phyloP scores from a whole-genome alignment of 2,113 vertebrate species.

The Corydoras sp. region DNA sequence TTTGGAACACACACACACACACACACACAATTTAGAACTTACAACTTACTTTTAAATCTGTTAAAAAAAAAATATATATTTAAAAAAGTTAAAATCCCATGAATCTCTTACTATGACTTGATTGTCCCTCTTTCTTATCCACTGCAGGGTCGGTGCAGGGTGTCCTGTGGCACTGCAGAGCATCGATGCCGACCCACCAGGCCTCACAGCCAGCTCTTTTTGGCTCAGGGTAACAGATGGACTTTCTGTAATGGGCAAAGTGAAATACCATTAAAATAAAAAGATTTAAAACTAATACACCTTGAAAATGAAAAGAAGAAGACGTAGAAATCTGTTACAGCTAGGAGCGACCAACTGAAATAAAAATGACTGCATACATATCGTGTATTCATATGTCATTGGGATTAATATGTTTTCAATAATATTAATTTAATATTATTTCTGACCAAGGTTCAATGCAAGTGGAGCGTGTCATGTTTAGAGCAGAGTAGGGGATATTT shows the following conservation, averaged over 20 bases:
- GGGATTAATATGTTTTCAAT: too few species aligned
- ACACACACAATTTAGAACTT: not conserved
- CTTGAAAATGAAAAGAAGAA: too few species aligned
- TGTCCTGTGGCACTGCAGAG: conserved; percentile 63
- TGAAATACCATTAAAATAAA: not conserved
- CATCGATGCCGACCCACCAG: conserved; percentile 49
- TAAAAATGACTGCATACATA: too few species aligned
- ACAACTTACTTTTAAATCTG: too few species aligned
- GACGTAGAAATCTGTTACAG: not conserved
- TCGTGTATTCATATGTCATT: too few species aligned
- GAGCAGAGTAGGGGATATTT: too few species aligned
- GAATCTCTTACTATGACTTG: conserved; percentile 45
- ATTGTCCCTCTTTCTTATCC: conserved; percentile 57
- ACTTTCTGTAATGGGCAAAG: conserved; percentile 30
- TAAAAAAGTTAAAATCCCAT: not conserved
- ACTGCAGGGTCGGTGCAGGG: conserved; percentile 59
- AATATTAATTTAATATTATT: too few species aligned
- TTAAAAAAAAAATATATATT: not conserved
- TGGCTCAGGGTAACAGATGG: conserved; percentile 38
- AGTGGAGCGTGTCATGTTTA: too few species aligned
- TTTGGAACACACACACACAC: conserved; percentile 35
- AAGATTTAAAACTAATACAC: too few species aligned
- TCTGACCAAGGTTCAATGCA: too few species aligned
- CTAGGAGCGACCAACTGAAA: too few species aligned
- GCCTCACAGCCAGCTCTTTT: conserved; percentile 28